Conservation (phyloP, 2,113 vertebrate genomes). For the Craseonycteris thonglongyai region DNA sequence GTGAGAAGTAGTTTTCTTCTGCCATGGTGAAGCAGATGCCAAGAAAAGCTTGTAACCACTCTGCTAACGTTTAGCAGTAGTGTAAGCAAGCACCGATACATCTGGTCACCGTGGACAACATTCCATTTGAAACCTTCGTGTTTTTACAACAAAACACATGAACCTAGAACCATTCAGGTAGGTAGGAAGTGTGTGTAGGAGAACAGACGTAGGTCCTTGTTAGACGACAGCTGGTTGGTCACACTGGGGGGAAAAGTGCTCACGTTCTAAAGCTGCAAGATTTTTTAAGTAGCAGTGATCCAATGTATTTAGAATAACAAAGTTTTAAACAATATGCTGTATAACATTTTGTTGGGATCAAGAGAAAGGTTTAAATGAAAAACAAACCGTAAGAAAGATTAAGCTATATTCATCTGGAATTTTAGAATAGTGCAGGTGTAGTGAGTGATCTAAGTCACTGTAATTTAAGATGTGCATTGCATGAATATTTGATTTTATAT, state of each 20-base stretch:
- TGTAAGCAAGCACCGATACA: background rate
- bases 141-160: background rate
- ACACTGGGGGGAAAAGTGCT: background rate
- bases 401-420: background rate
- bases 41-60: background rate
- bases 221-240: background rate
- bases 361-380: background rate
- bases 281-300: conserved; percentile 3
- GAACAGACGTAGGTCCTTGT: background rate
- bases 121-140: background rate
- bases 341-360: background rate
- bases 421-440: background rate
- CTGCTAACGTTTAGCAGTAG: background rate
- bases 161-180: conserved; percentile 57
- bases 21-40: background rate
- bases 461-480: background rate
- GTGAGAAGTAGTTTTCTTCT: background rate
- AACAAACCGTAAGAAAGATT: background rate
- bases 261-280: background rate
- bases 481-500: background rate
- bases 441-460: background rate
- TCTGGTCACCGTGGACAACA: background rate
- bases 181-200: background rate
- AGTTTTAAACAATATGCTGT: background rate
- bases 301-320: background rate